Base-by-base conservation (phyloP, 2,797 vertebrate species). In the Eremophila alpestris region DNA sequence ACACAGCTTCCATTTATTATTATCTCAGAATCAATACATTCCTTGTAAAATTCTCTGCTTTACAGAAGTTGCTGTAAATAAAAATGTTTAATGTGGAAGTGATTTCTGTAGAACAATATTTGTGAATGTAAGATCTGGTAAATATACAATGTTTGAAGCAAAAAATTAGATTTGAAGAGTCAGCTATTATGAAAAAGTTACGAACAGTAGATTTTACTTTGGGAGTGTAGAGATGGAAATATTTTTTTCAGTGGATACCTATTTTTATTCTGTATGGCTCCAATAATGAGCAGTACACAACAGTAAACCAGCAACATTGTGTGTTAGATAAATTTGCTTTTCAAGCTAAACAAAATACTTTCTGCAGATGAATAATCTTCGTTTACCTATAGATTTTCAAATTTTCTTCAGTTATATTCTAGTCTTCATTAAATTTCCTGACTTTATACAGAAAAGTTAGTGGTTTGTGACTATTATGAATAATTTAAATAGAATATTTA, bases 21-120 rank as follows among this genome's bases (percentile, higher is more conserved):
- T 93, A 84, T 89, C 90, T 94, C 55, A 24, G 67, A 95, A 96
- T 97, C 94, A 80, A 82, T 95, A 78, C 6, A 22, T 85, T 89
- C 68, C 80, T 96, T 96, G 86, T 94, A 91, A 96, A 94, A 87
- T 38, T 51, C 41, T 80, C 62, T 65, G 13, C 59, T 94, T 94
- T 76, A 58, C 30, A 13, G 48, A 64, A 94, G 67, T 34, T 68
- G 26, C 40, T 62, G 41, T 30, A 73, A 75, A 76, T 70, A 73
- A 94, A 95, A 89, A 92, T 75, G 60, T 77, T 49, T 89, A 83
- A 92, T 62, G 60, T 64, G 76, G 71, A 94, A 83, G 43, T 82
- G 43, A 48, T 87, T 87, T 91, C 54, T 91, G 82, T 32, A 87
- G 19, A 85, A 54, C 76, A 92, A 49, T 95, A 87, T 90, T 79